Evolutionary conservation across 2,797 vertebrate species (phyloP).

Genomic region (Falco biarmicus): DNA sequence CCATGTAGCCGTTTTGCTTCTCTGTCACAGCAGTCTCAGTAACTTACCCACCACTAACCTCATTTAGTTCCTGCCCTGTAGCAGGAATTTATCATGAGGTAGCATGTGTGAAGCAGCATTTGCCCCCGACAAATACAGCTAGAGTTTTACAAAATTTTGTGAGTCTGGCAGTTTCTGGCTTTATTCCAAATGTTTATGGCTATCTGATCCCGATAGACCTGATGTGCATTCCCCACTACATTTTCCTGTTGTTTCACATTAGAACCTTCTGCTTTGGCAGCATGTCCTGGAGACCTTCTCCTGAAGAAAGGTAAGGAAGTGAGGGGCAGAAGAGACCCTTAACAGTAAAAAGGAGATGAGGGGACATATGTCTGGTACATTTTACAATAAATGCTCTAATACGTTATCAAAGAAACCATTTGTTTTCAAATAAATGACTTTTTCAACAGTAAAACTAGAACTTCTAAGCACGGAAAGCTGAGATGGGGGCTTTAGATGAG

Average conservation of each 20-base stretch:
- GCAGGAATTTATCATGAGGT: background rate
- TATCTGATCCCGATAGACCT: background rate
- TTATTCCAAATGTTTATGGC: background rate
- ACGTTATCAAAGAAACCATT: background rate
- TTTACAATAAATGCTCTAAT: background rate
- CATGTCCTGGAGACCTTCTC: background rate
- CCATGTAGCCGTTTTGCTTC: background rate
- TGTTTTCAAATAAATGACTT: background rate
- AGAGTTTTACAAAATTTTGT: background rate
- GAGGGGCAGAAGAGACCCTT: background rate
- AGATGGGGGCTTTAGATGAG: background rate
- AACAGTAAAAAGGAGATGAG: background rate
- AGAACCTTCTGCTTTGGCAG: background rate
- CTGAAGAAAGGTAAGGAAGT: background rate
- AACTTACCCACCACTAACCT: background rate
- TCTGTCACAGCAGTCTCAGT: background rate
- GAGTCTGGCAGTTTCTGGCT: background rate
- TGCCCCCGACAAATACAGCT: background rate
- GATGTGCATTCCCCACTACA: background rate
- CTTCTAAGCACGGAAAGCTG: background rate
- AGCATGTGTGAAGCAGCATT: background rate
- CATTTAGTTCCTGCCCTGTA: background rate
- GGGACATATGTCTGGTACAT: background rate
- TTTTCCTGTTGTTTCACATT: background rate
- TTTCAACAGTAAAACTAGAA: background rate